phyloP scores from a whole-genome alignment of 2,888 invertebrate species.

The Drosophila eohydei region DNA sequence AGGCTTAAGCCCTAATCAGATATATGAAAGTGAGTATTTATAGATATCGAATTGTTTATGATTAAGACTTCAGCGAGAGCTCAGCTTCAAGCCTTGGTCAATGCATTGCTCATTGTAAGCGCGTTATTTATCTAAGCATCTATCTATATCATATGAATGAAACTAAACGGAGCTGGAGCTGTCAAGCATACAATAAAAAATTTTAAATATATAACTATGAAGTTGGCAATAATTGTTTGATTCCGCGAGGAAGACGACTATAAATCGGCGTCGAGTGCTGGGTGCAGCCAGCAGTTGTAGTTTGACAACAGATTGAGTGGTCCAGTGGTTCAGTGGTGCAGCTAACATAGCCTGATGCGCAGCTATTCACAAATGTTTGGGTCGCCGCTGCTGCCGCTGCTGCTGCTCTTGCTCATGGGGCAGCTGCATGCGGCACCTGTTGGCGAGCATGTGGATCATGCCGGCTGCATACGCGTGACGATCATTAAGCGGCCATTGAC shows the following conservation, averaged over 20 bases:
- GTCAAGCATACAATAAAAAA: background rate
- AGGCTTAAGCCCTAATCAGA: too few species aligned
- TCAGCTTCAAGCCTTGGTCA: background rate
- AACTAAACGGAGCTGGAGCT: slow-evolving; percentile 2
- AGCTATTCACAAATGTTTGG: slow-evolving; percentile 8
- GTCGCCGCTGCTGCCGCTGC: slow-evolving; percentile 28
- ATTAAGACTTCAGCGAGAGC: background rate
- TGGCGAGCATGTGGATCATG: slow-evolving; percentile 61
- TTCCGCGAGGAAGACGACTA: slow-evolving; percentile 33
- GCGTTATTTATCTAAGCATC: slow-evolving; percentile 1
- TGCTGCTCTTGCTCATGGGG: slow-evolving; percentile 5
- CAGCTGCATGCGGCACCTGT: slow-evolving; percentile 34
- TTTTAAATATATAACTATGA: background rate
- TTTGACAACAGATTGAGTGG: slow-evolving; percentile 19
- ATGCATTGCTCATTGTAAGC: background rate
- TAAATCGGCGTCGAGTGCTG: slow-evolving; percentile 29
- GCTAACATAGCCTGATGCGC: slow-evolving; percentile 4
- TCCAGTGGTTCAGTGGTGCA: slow-evolving; percentile 9
- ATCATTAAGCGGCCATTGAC: slow-evolving; percentile 48
- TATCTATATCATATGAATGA: background rate
- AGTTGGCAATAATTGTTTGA: slow-evolving; percentile 2
- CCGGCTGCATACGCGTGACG: slow-evolving; percentile 66
- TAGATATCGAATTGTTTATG: background rate
- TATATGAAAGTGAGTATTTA: background rate
- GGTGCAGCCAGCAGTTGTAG: slow-evolving; percentile 25